Percentiles rank a stretch among this genome's conserved stretches.
These are phyloP conservation scores for Atherinosoma microstoma DNA, from an alignment of 2,797 vertebrate species.

Conservation along the genomic window DNA sequence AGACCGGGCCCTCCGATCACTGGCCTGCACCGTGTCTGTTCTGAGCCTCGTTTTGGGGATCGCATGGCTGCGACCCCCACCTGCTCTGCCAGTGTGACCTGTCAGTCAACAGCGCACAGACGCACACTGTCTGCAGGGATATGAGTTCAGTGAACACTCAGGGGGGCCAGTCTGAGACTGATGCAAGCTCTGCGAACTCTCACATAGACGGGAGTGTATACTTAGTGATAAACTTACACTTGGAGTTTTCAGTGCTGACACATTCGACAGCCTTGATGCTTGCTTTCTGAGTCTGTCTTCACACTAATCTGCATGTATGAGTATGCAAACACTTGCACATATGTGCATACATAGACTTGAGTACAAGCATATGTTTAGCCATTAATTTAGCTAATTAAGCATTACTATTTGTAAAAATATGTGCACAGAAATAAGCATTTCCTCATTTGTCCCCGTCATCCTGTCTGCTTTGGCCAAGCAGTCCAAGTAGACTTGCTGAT, in stretches of 20 bases:
- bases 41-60: conserved; percentile 62
- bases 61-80: conserved; percentile 72
- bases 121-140: conserved; percentile 43
- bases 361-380: conserved; percentile 7
- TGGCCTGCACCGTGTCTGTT: conserved; percentile 57
- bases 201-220: conserved; percentile 50
- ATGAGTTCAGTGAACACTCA: conserved; percentile 30
- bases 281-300: conserved; percentile 28
- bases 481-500: conserved; percentile 16
- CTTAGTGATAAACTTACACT: conserved; percentile 61
- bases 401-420: conserved; percentile 13
- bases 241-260: conserved; percentile 56
- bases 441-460: conserved; percentile 11
- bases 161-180: conserved; percentile 33
- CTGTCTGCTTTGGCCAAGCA: conserved; percentile 1
- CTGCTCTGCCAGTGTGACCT: conserved; percentile 79
- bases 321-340: conserved; percentile 18
- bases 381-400: conserved; percentile 20
- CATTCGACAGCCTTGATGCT: conserved; percentile 35
- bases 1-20: conserved; percentile 57
- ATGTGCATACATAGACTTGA: conserved; percentile 20
- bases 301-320: conserved; percentile 4
- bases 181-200: conserved; percentile 37
- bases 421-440: conserved; percentile 41
- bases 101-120: conserved; percentile 72